Evolutionary conservation across 92 coral and sea anemone species (phyloP).

Genomic region (Zoanthus sansibaricus): DNA sequence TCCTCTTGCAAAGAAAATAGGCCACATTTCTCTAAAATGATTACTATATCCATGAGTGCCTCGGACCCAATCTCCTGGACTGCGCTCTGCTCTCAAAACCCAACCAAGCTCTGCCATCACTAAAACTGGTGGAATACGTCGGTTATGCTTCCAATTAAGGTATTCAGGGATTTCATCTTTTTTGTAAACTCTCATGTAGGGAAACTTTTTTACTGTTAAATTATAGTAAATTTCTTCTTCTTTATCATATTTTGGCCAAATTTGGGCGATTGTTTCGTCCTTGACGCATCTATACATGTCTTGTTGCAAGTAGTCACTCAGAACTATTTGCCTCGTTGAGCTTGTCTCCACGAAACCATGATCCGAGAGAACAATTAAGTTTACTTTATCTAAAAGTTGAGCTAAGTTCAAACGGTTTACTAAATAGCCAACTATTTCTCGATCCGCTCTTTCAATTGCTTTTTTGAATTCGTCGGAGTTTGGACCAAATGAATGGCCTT

Average conservation of each 20-base stretch:
- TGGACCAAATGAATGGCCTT: slow-evolving; percentile 81
- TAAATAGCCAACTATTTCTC: slow-evolving; percentile 86
- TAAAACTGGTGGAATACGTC: slow-evolving; percentile 57
- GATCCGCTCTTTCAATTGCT: slow-evolving; percentile 75
- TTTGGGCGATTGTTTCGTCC: slow-evolving; percentile 69
- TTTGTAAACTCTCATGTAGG: slow-evolving; percentile 45
- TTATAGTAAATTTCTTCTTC: slow-evolving; percentile 34
- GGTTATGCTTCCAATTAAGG: slow-evolving; percentile 37
- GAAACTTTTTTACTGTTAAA: slow-evolving; percentile 44
- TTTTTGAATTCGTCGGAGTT: slow-evolving; percentile 54
- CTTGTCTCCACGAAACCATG: slow-evolving; percentile 91
- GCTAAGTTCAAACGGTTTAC: slow-evolving; percentile 70
- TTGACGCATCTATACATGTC: slow-evolving; percentile 60
- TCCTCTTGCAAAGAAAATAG: slow-evolving; percentile 64
- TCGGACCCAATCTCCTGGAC: neutral
- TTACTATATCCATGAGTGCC: slow-evolving; percentile 58
- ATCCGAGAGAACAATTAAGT: slow-evolving; percentile 83
- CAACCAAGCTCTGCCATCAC: slow-evolving; percentile 57
- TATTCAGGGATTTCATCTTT: slow-evolving; percentile 57
- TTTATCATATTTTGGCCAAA: slow-evolving; percentile 74
- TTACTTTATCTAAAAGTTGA: slow-evolving; percentile 76
- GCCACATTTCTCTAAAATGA: slow-evolving; percentile 53
- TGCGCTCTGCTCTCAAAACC: slow-evolving; percentile 30
- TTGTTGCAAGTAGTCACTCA: slow-evolving; percentile 70
- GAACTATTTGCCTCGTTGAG: slow-evolving; percentile 67